phyloP scores from a whole-genome alignment of 1,140 invertebrate genomes.

The Sitobion miscanthi region DNA sequence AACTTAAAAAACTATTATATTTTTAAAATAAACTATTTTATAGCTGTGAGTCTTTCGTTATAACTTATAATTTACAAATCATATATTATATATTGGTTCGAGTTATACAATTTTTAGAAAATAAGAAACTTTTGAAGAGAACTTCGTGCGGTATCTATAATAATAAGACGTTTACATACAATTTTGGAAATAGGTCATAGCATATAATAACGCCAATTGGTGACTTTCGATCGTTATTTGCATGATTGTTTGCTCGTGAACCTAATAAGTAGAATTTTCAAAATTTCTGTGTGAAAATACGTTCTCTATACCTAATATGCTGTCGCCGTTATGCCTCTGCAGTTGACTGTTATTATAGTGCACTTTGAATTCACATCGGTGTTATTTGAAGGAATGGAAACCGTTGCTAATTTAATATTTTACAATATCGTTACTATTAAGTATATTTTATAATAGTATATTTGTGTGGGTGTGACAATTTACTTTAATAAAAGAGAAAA shows the following conservation, averaged over 20 bases:
- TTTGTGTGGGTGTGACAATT: not conserved
- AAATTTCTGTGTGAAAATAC: not conserved
- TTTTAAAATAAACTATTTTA: not conserved
- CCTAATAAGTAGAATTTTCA: not conserved
- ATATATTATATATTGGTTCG: too few species aligned
- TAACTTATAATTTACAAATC: not conserved
- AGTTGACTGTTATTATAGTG: too few species aligned
- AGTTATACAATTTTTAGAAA: not conserved
- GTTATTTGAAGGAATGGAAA: not conserved
- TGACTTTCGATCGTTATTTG: not conserved
- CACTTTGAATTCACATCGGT: not conserved
- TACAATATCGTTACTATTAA: not conserved
- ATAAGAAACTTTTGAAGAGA: not conserved
- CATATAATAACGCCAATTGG: not conserved
- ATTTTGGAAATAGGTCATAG: not conserved
- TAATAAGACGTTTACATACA: too few species aligned
- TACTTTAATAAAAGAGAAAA: not conserved
- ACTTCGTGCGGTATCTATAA: not conserved
- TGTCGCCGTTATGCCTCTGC: not conserved
- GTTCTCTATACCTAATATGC: not conserved
- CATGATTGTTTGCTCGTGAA: not conserved
- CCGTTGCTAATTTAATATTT: not conserved
- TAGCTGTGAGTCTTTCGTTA: not conserved
- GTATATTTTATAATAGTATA: not conserved
- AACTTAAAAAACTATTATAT: too few species aligned